Conservation (phyloP, 2,797 vertebrate genomes). For the Poecile montanus region DNA sequence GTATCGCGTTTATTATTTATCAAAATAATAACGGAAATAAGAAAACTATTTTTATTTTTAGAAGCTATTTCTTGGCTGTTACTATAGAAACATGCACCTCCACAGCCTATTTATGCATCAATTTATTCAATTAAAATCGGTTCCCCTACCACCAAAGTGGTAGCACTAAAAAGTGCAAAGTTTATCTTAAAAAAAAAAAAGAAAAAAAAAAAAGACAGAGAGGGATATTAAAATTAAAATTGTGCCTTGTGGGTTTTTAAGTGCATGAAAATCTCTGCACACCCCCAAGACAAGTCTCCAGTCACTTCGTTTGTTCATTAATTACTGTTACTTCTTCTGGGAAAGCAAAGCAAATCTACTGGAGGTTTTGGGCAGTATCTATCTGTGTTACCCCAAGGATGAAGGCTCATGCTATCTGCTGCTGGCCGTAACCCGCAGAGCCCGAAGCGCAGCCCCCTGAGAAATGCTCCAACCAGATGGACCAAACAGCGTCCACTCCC, state of each 20-base stretch:
- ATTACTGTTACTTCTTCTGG: neutral
- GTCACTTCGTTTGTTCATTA: neutral
- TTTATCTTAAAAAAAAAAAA: neutral
- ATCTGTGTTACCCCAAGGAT: neutral
- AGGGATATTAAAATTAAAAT: too few relatives aligned
- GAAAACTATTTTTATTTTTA: neutral
- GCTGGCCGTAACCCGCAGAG: neutral
- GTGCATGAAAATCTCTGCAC: neutral
- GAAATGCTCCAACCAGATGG: neutral
- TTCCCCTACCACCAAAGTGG: neutral
- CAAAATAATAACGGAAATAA: neutral
- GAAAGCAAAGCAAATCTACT: neutral
- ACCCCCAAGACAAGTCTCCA: neutral
- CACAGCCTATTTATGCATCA: neutral
- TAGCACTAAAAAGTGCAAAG: neutral
- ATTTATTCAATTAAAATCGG: neutral
- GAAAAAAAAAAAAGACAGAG: neutral
- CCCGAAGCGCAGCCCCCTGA: neutral
- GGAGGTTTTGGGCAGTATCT: neutral
- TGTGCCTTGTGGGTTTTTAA: neutral
- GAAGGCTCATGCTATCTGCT: neutral
- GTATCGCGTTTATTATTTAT: rapidly evolving
- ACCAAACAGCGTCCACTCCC: neutral
- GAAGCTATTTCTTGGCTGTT: neutral
- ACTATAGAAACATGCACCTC: neutral